A percentile compares a stretch with the other conserved stretches of the same genome.
Evolutionary conservation across 1,140 invertebrate genomes (phyloP).

Genomic region (Marisa cornuarietis): DNA sequence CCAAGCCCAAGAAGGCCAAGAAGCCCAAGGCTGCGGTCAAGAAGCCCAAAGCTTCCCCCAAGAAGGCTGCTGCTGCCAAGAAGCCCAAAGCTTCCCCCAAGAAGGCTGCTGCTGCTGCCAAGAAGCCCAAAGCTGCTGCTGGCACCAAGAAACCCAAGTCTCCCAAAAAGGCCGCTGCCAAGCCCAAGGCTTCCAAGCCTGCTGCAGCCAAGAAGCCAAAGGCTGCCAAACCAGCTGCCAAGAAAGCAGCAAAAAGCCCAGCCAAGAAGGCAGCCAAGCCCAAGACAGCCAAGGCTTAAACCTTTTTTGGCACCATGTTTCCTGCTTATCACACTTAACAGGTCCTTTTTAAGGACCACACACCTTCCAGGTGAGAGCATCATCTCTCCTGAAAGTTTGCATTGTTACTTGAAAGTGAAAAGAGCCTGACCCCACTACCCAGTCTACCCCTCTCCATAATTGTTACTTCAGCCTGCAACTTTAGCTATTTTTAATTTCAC

Average conservation of each 20-base stretch:
- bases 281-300: conserved; percentile 31
- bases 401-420: no score
- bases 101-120: conserved; percentile 24
- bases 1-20: conserved; percentile 45
- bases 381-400: conserved; percentile 1
- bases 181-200: conserved; percentile 11
- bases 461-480: no score
- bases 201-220: conserved; percentile 24
- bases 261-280: no score
- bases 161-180: conserved; percentile 22
- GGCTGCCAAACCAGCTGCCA: conserved; percentile 5
- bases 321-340: background rate
- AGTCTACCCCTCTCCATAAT: no score
- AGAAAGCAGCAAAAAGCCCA: conserved; percentile 31
- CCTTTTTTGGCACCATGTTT: background rate
- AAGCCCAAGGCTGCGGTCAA: conserved; percentile 44
- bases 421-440: no score
- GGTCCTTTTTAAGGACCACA: conserved; percentile 13
- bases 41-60: conserved; percentile 35
- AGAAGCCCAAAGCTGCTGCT: conserved; percentile 41
- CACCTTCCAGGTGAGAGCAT: background rate
- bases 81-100: conserved; percentile 43
- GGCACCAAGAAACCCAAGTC: conserved; percentile 41
- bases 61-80: conserved; percentile 36
- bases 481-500: no score